These are phyloP conservation scores for Drosophila oshimai DNA, from an alignment of 1,140 invertebrate species.

Conservation along the genomic window DNA sequence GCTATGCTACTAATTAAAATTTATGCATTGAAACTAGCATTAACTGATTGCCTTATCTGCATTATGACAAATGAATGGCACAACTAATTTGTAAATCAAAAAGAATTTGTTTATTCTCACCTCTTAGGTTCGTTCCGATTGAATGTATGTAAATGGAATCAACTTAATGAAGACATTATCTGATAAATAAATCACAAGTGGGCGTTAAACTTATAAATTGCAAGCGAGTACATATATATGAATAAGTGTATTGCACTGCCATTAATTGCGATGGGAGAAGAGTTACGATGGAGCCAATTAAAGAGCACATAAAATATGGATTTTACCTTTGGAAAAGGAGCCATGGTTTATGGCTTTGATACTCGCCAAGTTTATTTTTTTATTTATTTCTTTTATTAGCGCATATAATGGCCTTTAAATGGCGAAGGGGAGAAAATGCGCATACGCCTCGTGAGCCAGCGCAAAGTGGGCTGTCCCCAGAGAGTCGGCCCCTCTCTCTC, in stretches of 20 bases:
- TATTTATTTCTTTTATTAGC: constrained; percentile 32
- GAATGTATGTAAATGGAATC: constrained; percentile 42
- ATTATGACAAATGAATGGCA: constrained; percentile 46
- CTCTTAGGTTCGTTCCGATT: constrained; percentile 23
- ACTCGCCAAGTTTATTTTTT: no score
- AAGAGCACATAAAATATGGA: constrained; percentile 52
- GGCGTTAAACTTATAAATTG: constrained; percentile 41
- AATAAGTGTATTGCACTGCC: constrained; percentile 11
- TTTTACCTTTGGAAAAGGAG: constrained; percentile 11
- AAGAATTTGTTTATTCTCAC: constrained; percentile 43
- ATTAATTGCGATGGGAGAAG: constrained; percentile 19
- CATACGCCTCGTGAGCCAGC: constrained; percentile 63
- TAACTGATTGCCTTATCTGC: constrained; percentile 34
- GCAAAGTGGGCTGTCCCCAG: constrained; percentile 71
- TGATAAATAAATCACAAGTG: constrained; percentile 41
- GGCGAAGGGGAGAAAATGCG: constrained; percentile 51
- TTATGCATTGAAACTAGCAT: constrained; percentile 20
- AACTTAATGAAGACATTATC: constrained; percentile 47
- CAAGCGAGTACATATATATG: not conserved
- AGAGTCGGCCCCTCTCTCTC: constrained; percentile 14
- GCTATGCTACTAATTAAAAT: constrained; percentile 5
- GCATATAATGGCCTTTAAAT: constrained; percentile 27
- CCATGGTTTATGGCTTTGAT: constrained; percentile 27
- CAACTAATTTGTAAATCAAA: constrained; percentile 43
- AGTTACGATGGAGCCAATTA: constrained; percentile 62